Evolutionary conservation across 2,888 invertebrate genomes (phyloP).

Genomic region (Xestia sexstrigata): DNA sequence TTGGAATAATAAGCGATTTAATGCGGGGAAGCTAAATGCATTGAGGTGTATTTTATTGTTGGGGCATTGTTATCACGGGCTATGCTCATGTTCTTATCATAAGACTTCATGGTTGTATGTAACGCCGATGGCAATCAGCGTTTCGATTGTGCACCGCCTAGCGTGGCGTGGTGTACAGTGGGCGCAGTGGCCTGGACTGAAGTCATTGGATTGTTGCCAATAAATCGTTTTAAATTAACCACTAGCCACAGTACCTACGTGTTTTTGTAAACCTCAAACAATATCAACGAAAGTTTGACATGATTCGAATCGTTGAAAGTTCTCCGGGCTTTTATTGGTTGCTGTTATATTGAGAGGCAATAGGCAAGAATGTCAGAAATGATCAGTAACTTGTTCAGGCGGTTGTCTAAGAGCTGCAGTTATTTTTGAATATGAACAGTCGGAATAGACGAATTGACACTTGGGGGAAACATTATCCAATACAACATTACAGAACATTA

Average conservation of each 20-base stretch:
- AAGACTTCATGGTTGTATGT: conserved; percentile 20
- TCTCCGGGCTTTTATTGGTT: background rate
- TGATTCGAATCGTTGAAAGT: background rate
- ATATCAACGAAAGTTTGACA: background rate
- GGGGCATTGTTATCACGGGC: conserved; percentile 23
- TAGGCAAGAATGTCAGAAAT: too few species aligned
- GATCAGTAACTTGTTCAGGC: background rate
- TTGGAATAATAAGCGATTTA: conserved; percentile 30
- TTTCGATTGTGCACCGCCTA: conserved; percentile 63
- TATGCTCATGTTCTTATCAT: conserved; percentile 49
- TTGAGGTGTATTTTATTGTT: conserved; percentile 14
- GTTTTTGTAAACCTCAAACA: background rate
- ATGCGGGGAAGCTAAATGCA: conserved; percentile 24
- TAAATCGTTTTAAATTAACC: conserved; percentile 52
- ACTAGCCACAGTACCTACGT: background rate
- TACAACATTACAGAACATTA: too few species aligned
- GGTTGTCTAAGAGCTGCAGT: background rate
- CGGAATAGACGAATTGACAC: background rate
- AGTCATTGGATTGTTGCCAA: conserved; percentile 65
- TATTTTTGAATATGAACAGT: background rate
- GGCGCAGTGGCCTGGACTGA: conserved; percentile 49
- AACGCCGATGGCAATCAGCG: conserved; percentile 55
- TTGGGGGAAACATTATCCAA: background rate
- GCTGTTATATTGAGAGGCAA: background rate
- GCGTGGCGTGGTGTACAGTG: conserved; percentile 53